These are phyloP conservation scores for Drosophila mimetica DNA, from an alignment of 2,888 invertebrate genomes.

Conservation along the genomic window DNA sequence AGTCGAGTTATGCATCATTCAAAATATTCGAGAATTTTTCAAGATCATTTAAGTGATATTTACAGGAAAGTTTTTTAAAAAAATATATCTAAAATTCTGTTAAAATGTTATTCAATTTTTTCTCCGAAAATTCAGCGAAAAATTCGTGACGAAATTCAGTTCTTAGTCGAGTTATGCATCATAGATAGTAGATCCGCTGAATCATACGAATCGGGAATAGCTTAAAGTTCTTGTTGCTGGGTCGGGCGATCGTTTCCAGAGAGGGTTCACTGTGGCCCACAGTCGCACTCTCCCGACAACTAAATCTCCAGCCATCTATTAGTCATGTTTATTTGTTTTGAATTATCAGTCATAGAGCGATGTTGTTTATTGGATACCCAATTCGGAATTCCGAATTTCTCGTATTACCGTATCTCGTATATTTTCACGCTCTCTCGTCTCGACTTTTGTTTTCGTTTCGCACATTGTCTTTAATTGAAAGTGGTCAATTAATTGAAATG, in stretches of 20 bases:
- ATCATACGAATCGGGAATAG: slow-evolving; percentile 25
- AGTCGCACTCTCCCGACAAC: not conserved
- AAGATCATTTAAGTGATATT: too few relatives aligned
- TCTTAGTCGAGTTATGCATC: not conserved
- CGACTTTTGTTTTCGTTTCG: slow-evolving; percentile 53
- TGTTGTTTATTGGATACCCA: not conserved
- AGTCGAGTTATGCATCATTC: not conserved
- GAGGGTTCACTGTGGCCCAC: slow-evolving; percentile 20
- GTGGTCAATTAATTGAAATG: slow-evolving; percentile 71
- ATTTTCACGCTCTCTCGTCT: slow-evolving; percentile 6
- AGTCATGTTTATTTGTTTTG: slow-evolving; percentile 42
- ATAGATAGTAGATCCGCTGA: slow-evolving; percentile 1
- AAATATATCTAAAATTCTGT: too few relatives aligned
- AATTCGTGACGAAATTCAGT: not conserved
- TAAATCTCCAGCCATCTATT: slow-evolving; percentile 14
- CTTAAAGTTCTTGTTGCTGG: slow-evolving; percentile 7
- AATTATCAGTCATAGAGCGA: slow-evolving; percentile 14
- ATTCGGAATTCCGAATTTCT: not conserved
- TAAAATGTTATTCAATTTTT: not conserved
- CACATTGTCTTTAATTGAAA: slow-evolving; percentile 67
- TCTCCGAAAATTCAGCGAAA: not conserved
- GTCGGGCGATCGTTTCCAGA: not conserved
- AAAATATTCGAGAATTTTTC: too few relatives aligned
- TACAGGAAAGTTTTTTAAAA: too few relatives aligned
- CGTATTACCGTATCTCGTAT: not conserved